A percentile compares a stretch with the other conserved stretches of the same genome.
These are phyloP conservation scores for Rhyacophila evoluta DNA, from an alignment of 2,888 invertebrate species.

Conservation along the genomic window DNA sequence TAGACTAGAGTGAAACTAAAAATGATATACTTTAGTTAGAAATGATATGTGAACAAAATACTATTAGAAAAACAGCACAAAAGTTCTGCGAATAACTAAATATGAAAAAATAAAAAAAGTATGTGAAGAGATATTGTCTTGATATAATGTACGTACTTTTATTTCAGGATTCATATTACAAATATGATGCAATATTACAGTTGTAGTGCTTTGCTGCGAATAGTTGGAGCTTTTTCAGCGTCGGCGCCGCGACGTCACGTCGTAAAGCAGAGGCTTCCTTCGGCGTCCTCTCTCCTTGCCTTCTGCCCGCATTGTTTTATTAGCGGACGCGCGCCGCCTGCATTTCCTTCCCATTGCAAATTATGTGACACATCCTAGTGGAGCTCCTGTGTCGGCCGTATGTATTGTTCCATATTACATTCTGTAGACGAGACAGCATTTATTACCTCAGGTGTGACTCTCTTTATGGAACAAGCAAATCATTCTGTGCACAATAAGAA, in stretches of 20 bases:
- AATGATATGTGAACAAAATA: too few species aligned
- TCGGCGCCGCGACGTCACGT: slow-evolving; percentile 16
- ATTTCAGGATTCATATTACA: too few species aligned
- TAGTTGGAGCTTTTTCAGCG: background rate
- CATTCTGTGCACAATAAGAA: background rate
- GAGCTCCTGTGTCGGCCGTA: slow-evolving; percentile 4
- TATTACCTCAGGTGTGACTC: background rate
- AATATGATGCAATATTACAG: background rate
- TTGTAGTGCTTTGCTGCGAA: background rate
- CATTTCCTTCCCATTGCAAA: slow-evolving; percentile 32
- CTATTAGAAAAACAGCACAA: too few species aligned
- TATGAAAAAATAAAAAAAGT: too few species aligned
- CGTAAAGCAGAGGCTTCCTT: slow-evolving; percentile 13
- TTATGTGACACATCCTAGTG: slow-evolving; percentile 29
- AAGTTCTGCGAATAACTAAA: too few species aligned
- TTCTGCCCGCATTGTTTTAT: slow-evolving; percentile 29
- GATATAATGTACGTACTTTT: too few species aligned
- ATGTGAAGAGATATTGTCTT: too few species aligned
- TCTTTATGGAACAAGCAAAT: background rate
- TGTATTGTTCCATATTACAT: background rate
- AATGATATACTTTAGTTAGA: too few species aligned
- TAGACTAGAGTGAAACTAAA: too few species aligned
- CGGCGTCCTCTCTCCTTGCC: slow-evolving; percentile 15
- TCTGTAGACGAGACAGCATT: slow-evolving; percentile 18
- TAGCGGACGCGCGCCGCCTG: slow-evolving; percentile 28